Evolutionary conservation across 2,888 invertebrate species (phyloP).

Genomic region (Acrobasis suavella): DNA sequence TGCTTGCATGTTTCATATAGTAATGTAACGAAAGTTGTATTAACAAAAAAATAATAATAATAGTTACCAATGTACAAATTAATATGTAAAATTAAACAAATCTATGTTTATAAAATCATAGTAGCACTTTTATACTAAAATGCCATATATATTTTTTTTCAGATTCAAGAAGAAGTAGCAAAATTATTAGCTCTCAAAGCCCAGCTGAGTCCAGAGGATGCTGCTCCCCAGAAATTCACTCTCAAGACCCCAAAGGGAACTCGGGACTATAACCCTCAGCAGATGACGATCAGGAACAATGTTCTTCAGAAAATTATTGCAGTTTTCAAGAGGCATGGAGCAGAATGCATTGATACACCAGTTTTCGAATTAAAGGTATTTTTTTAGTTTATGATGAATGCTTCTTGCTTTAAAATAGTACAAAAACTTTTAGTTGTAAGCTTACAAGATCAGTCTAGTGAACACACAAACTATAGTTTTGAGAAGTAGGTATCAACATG

Average conservation of each 20-base stretch:
- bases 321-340: conserved; percentile 98
- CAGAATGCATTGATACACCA: conserved; percentile 98
- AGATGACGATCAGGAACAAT: conserved; percentile 95
- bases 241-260: conserved; percentile 97
- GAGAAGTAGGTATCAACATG: no score
- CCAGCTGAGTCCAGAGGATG: conserved; percentile 84
- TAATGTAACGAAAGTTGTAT: no score
- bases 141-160: conserved; percentile 30
- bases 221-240: conserved; percentile 87
- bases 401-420: background rate
- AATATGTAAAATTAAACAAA: no score
- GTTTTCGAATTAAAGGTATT: conserved; percentile 97
- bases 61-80: no score
- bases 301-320: conserved; percentile 93
- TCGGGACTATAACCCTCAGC: conserved; percentile 95
- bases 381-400: conserved; percentile 2
- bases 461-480: no score
- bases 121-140: no score
- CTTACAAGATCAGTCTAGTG: no score
- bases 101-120: no score
- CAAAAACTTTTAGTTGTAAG: no score
- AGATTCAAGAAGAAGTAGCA: conserved; percentile 94
- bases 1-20: no score
- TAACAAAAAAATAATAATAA: no score
- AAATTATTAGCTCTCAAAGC: conserved; percentile 92